These are phyloP conservation scores for Mongoloraphidia duomilia DNA, from an alignment of 2,888 invertebrate species.

Conservation along the genomic window DNA sequence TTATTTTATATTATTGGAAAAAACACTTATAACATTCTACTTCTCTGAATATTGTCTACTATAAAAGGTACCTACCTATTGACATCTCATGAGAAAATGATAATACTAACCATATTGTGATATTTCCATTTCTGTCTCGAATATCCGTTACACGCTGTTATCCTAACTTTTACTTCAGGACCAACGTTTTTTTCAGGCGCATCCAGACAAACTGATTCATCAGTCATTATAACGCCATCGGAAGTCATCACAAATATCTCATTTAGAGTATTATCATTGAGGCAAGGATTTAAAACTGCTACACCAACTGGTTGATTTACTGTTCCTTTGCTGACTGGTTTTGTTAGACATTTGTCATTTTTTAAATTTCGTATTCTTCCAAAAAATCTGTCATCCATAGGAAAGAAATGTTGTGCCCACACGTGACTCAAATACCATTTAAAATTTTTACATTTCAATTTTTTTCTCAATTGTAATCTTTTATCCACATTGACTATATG, in stretches of 20 bases:
- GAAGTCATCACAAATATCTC: slow-evolving; percentile 59
- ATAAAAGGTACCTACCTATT: no score
- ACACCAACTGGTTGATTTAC: slow-evolving; percentile 56
- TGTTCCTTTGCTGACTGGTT: slow-evolving; percentile 41
- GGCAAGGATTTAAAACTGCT: slow-evolving; percentile 51
- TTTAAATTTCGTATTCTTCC: slow-evolving; percentile 57
- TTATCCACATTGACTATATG: slow-evolving; percentile 42
- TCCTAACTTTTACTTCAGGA: slow-evolving; percentile 44
- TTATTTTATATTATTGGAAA: no score
- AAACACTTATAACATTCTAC: no score
- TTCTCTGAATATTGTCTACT: no score
- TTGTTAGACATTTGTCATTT: slow-evolving; percentile 42
- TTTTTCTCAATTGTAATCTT: slow-evolving; percentile 52
- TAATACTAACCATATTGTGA: slow-evolving; percentile 28
- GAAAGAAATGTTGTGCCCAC: slow-evolving; percentile 95
- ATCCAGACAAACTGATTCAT: slow-evolving; percentile 77
- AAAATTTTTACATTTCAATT: slow-evolving; percentile 68
- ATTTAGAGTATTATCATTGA: slow-evolving; percentile 38
- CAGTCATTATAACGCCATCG: slow-evolving; percentile 65
- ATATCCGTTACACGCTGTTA: slow-evolving; percentile 55
- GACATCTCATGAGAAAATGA: neutral
- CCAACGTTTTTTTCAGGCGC: slow-evolving; percentile 37
- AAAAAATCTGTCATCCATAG: slow-evolving; percentile 72
- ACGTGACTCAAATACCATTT: slow-evolving; percentile 87
- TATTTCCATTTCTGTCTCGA: slow-evolving; percentile 58